Evolutionary conservation across 2,797 vertebrate species (phyloP).

Genomic region (Cyclopterus lumpus): DNA sequence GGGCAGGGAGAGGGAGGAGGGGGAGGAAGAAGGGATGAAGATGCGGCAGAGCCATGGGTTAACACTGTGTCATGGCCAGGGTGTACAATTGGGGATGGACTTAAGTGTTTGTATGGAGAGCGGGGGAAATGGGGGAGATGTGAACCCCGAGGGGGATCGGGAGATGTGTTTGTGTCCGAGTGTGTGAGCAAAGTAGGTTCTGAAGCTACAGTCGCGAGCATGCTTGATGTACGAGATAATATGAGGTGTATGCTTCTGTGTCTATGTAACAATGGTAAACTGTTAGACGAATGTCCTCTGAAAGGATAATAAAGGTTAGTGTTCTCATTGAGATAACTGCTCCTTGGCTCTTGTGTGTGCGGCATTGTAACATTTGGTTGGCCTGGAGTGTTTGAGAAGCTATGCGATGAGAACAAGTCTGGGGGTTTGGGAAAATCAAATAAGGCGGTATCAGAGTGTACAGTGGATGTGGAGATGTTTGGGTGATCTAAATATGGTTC

Average conservation of each 20-base stretch:
- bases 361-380: slow-evolving; percentile 38
- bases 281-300: slow-evolving; percentile 53
- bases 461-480: slow-evolving; percentile 26
- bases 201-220: slow-evolving; percentile 68
- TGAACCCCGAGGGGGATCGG: slow-evolving; percentile 24
- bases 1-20: slow-evolving; percentile 70
- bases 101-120: slow-evolving; percentile 54
- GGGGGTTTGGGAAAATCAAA: slow-evolving; percentile 56
- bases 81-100: neutral
- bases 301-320: slow-evolving; percentile 34
- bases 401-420: slow-evolving; percentile 49
- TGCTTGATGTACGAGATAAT: slow-evolving; percentile 22
- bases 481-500: slow-evolving; percentile 14
- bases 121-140: slow-evolving; percentile 72
- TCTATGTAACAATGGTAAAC: slow-evolving; percentile 35
- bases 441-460: slow-evolving; percentile 22
- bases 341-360: slow-evolving; percentile 42
- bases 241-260: slow-evolving; percentile 24
- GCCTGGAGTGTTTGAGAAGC: slow-evolving; percentile 15
- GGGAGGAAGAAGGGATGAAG: slow-evolving; percentile 61
- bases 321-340: slow-evolving; percentile 20
- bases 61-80: slow-evolving; percentile 32
- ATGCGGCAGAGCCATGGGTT: slow-evolving; percentile 58
- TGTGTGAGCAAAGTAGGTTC: slow-evolving; percentile 54
- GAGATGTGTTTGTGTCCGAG: neutral